Conservation (phyloP, 2,113 vertebrate genomes). For the Chaetops frenatus region DNA sequence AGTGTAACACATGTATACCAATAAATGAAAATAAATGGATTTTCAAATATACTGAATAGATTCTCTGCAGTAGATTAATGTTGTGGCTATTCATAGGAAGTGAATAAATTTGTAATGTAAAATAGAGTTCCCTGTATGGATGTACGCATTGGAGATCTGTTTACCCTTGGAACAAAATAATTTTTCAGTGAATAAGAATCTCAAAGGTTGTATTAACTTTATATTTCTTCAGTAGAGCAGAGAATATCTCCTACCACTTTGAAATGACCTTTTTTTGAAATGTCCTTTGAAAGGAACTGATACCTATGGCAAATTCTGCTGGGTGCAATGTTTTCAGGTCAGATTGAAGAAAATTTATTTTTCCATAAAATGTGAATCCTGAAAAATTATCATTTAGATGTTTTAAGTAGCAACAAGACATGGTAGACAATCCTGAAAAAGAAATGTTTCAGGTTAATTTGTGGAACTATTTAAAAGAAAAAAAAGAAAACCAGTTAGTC, state of each 20-base stretch:
- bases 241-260: neutral
- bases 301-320: neutral
- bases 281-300: neutral
- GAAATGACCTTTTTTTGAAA: neutral
- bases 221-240: neutral
- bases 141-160: neutral
- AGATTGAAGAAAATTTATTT: neutral
- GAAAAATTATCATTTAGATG: neutral
- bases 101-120: constrained; percentile 75
- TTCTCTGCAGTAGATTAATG: constrained; percentile 65
- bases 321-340: neutral
- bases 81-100: constrained; percentile 68
- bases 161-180: neutral
- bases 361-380: neutral
- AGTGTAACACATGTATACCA: constrained; percentile 74
- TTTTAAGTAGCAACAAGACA: neutral
- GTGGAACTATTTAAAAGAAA: neutral
- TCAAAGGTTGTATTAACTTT: neutral
- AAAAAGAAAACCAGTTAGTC: neutral
- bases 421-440: neutral
- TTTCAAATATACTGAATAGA: constrained; percentile 70
- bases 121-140: constrained; percentile 37
- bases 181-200: neutral
- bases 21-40: constrained; percentile 76
- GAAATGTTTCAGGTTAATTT: neutral